Evolutionary conservation across 1,140 invertebrate species (phyloP).

Genomic region (Kradibia gibbosae): DNA sequence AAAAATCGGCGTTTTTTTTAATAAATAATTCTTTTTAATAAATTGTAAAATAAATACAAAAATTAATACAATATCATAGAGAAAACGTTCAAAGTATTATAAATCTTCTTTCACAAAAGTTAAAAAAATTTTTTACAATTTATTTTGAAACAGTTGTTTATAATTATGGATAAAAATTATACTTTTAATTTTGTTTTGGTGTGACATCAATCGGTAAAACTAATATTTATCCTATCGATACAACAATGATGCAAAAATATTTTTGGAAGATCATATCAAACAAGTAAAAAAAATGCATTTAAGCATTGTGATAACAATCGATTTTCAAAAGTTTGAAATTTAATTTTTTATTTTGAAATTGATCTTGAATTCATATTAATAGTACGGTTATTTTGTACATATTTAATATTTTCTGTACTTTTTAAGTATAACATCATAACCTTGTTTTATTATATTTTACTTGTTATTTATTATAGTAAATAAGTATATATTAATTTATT

Average conservation of each 20-base stretch:
- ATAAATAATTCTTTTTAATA: no score
- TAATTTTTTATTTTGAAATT: conserved; percentile 7
- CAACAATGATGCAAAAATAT: neutral
- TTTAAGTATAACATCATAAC: conserved; percentile 11
- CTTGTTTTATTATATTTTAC: neutral
- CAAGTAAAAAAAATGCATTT: conserved; percentile 6
- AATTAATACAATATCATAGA: no score
- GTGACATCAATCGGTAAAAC: conserved; percentile 19
- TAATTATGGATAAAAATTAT: conserved; percentile 4
- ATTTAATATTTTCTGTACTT: neutral
- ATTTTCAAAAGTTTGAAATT: neutral
- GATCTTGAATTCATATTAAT: neutral
- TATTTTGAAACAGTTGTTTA: neutral
- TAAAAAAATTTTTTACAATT: no score
- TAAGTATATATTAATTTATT: neutral
- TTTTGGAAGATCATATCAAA: neutral
- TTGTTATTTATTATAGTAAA: conserved; percentile 4
- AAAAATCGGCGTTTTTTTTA: no score
- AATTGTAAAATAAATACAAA: no score
- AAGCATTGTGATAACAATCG: conserved; percentile 2
- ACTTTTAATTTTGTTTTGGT: no score
- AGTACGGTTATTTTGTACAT: neutral
- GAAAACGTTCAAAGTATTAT: no score
- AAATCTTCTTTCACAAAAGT: no score
- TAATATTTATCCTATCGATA: neutral